Percentiles rank a stretch among this genome's conserved stretches.
These are phyloP conservation scores for Epinotia nisella DNA, from an alignment of 2,888 invertebrate species.

Conservation along the genomic window DNA sequence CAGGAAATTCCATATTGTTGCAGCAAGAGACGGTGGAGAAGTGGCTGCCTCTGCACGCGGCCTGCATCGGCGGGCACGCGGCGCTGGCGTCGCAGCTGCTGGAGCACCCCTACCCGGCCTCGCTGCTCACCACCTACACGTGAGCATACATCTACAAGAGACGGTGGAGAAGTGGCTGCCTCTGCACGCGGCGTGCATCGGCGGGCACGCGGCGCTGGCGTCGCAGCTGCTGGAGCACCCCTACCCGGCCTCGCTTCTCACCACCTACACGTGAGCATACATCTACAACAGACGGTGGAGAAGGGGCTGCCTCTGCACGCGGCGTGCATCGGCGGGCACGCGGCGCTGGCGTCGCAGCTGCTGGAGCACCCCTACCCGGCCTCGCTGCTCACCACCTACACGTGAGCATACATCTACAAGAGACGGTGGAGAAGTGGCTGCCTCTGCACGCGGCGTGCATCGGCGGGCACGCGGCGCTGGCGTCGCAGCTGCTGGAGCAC, in stretches of 20 bases:
- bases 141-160: slow-evolving; percentile 85
- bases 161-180: slow-evolving; percentile 97
- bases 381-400: slow-evolving; percentile 65
- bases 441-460: slow-evolving; percentile 97
- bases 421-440: slow-evolving; percentile 96
- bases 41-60: slow-evolving; percentile 97
- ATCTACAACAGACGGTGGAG: slow-evolving; percentile 93
- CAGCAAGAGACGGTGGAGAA: slow-evolving; percentile 95
- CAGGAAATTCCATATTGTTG: no score
- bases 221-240: slow-evolving; percentile 91
- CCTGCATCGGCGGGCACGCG: slow-evolving; percentile 94
- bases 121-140: slow-evolving; percentile 67
- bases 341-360: slow-evolving; percentile 89
- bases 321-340: slow-evolving; percentile 95
- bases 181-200: slow-evolving; percentile 95
- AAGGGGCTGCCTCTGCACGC: slow-evolving; percentile 97
- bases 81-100: slow-evolving; percentile 91
- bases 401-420: slow-evolving; percentile 84
- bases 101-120: slow-evolving; percentile 91
- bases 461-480: slow-evolving; percentile 91
- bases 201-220: slow-evolving; percentile 91
- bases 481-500: slow-evolving; percentile 91
- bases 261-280: slow-evolving; percentile 68
- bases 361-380: slow-evolving; percentile 93
- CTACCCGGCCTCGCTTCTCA: slow-evolving; percentile 87